These are phyloP conservation scores for Mungos mungo DNA, from an alignment of 2,113 vertebrate genomes.

Conservation along the genomic window DNA sequence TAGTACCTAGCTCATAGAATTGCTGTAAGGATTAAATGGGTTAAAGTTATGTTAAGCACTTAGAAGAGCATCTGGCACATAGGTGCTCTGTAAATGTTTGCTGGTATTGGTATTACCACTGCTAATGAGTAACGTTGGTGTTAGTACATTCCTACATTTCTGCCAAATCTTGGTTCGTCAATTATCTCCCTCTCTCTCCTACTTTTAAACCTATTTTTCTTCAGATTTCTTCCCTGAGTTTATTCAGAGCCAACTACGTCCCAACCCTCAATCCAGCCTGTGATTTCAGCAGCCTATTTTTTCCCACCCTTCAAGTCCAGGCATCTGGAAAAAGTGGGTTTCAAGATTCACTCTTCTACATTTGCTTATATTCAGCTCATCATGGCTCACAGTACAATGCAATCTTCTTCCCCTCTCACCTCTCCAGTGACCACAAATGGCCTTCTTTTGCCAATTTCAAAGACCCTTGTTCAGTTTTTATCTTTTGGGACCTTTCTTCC, in stretches of 20 bases:
- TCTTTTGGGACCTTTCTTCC: background rate
- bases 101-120: background rate
- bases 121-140: background rate
- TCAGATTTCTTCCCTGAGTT: background rate
- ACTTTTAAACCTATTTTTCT: conserved; percentile 15
- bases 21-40: background rate
- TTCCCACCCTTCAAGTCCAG: background rate
- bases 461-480: background rate
- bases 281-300: background rate
- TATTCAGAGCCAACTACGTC: background rate
- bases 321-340: background rate
- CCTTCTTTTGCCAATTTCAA: background rate
- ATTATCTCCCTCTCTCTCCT: background rate
- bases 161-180: background rate
- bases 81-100: background rate
- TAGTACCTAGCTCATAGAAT: background rate
- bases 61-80: background rate
- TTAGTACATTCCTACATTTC: background rate
- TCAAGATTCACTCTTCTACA: background rate
- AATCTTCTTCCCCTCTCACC: no score
- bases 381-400: rapidly evolving
- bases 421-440: background rate
- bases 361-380: background rate
- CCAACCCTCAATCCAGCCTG: background rate
- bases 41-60: background rate